Evolutionary conservation across 2,888 invertebrate genomes (phyloP), one percentile per base, ranked within the genome.

Genomic region (Platycheirus rosarum): DNA sequence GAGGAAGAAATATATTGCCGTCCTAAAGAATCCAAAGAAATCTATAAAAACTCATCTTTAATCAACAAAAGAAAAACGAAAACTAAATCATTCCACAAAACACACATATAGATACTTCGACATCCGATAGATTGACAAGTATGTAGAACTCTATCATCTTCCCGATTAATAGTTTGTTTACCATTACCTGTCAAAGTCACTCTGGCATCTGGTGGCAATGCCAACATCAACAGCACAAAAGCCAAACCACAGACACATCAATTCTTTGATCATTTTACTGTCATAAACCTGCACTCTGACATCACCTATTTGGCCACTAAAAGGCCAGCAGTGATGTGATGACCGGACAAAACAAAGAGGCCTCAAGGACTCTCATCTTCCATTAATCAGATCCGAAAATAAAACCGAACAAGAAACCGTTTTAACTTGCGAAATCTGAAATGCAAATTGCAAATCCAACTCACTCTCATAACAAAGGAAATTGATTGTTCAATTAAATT

Each of bases 401-500:
- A 18, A 42, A 29, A 46, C 1, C 2, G 35, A 44, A 18, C 9
- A 13, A 42, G 13, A 26, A 46, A 63, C 63, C 46, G 49, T 35
- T 57, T 57, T 57, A 57, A 57, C 40, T 57, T 37, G 14, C 37
- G 40, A 74, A 82, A 82, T 82, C 82, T 77, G 62, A 77, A 82
- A 82, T 82, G 82, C 68, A 82, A 82, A 82, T 82, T 82, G 82
- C 68, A 82, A 82, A 82, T 82, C 62, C 49, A 71, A 16, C 51
- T 46, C 20, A 35, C 23, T 42, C 16, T 62, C 65, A 23, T 14
- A 74, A 79, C 74, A 79, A 79, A 69, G 79, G 51, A 55, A 77
- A 71, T 68, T 77, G 82, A 82, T 77, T 77, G 77, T 82, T 82
- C 82, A 82, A 82, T 82, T 82, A 82, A 82, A 82, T 51, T 60